phyloP scores from a whole-genome alignment of 2,888 invertebrate genomes.

The Poecilobothrus nobilitatus region DNA sequence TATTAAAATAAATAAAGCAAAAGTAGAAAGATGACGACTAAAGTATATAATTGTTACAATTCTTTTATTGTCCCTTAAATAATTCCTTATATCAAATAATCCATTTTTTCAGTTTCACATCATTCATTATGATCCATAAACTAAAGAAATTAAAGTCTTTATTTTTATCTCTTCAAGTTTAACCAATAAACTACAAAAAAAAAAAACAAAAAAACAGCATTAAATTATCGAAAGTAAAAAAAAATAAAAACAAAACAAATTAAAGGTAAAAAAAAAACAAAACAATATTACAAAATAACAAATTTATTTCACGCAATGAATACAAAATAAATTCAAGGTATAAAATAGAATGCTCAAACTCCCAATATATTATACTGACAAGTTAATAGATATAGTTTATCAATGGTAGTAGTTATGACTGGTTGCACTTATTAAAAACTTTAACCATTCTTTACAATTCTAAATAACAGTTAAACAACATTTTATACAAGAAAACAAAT shows the following conservation, averaged over 20 bases:
- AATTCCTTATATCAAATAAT: too few species aligned
- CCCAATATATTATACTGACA: background rate
- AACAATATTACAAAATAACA: background rate
- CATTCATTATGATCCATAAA: background rate
- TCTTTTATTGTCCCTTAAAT: too few species aligned
- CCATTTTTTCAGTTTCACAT: background rate
- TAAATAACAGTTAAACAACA: too few species aligned
- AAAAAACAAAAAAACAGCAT: too few species aligned
- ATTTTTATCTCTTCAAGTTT: background rate
- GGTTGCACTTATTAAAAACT: background rate
- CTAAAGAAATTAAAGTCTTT: background rate
- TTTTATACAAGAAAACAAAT: too few species aligned
- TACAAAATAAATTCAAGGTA: background rate
- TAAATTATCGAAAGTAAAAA: background rate
- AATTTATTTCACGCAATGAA: slow-evolving; percentile 1
- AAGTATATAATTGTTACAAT: too few species aligned
- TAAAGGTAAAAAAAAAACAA: too few species aligned
- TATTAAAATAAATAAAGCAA: too few species aligned
- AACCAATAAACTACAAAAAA: background rate
- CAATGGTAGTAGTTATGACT: background rate
- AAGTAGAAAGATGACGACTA: too few species aligned
- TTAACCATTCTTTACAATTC: background rate
- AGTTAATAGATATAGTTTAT: background rate
- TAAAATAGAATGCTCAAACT: background rate
- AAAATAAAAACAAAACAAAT: too few species aligned